Base-by-base conservation (phyloP, 2,113 vertebrate species). In the Rhizomys pruinosus region DNA sequence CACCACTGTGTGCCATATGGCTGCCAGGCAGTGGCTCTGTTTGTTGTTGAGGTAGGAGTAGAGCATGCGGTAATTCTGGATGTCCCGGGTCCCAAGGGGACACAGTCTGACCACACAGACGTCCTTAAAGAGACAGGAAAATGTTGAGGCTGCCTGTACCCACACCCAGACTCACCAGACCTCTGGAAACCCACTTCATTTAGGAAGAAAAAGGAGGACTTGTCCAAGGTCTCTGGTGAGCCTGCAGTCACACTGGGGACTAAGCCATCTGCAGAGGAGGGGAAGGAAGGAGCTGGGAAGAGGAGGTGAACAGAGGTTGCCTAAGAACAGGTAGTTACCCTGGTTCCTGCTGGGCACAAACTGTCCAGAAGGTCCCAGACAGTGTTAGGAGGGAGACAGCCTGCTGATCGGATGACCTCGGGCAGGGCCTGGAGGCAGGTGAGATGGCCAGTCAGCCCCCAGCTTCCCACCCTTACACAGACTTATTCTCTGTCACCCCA, bases 41-140 rank as follows among this genome's bases (percentile, higher is more conserved):
- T 97, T 97, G 27, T 89, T 94, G 89, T 97, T 98, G 88, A 98
- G 97, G 89, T 98, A 98, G 15, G 97, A 97, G 37, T 97, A 98
- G 25, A 98, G 97, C 55, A 96, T 85, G 74, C 57, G 93, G 84
- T 97, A 98, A 42, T 93, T 92, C 34, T 92, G 84, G 44, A 85
- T 89, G 59, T 96, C 97, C 59, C 19, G 92, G 25, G 96, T 16
- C 16, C 95, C 87, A 0, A 84, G 95, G 5, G 98, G 98, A 55
- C 93, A 92, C 68, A 98, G 93, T 2, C 90, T 95, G 84, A 97
- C 79, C 92, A 97, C 87, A 0, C 97, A 97, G 90, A 96, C 32
- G 0, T 98, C 97, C 98, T 98, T 72, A 2, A 16, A 86, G 47
- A n/a, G 1, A 2, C 29, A 57, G 52, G 44, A 84, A 2, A 44